Base-by-base conservation (phyloP, 1,140 invertebrate genomes). In the Drosophila sp. region DNA sequence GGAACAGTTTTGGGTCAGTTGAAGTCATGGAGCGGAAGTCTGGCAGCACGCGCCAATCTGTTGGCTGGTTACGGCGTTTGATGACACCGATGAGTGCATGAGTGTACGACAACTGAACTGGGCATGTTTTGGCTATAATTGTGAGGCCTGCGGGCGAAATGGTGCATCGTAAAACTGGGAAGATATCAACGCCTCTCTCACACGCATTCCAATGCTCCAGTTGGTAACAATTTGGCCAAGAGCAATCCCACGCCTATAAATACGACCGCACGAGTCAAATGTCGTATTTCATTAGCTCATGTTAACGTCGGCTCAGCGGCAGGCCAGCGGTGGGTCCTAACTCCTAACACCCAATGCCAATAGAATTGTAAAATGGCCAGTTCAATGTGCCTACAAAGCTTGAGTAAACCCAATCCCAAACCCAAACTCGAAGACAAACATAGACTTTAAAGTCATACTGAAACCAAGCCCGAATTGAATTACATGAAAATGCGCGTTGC, bases 231-330 rank as follows among this genome's bases (percentile, higher is more conserved):
- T 72, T 70, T 77, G 58, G 83, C 83, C 83, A 50, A 67, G 69
- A 82, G 83, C 83, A 83, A 77, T 89, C 83, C 83, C 83, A 89
- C 83, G 83, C 83, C 83, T 72, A 89, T 89, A 83, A 89, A 89
- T 73, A 77, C 50, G 46, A 38, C 46, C 86, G 82, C 80, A 89
- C 83, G 83, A 89, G 83, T 89, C 83, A 89, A 89, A 89, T 89
- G 83, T 89, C 83, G 83, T 89, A 89, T 89, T 89, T 89, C 76
- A 89, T 89, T 89, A 89, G 84, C 36, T 63, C 78, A 83, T 87
- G 82, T 83, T 79, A 79, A 77, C 69, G 82, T 80, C 73, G 61
- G 63, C 76, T 62, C 83, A 82, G 82, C 78, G 75, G 78, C 81
- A 75, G 66, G 78, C 57, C 51, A 29, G 5, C 65, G 46, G 43